Conservation (phyloP, 2,888 invertebrate species). For the Halictus quadricinctus region DNA sequence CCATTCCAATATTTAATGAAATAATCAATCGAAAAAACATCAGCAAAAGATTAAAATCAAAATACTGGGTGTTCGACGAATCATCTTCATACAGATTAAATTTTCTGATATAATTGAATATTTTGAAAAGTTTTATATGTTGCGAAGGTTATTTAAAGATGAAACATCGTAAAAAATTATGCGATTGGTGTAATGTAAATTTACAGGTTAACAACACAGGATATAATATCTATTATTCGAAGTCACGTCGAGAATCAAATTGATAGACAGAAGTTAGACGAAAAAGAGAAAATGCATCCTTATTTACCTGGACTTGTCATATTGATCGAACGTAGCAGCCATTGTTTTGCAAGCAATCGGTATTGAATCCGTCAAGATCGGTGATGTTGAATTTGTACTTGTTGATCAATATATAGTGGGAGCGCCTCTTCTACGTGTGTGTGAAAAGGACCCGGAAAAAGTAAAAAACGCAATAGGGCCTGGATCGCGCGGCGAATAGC, state of each 20-base stretch:
- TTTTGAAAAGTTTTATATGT: neutral
- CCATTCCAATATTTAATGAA: neutral
- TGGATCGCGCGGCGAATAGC: conserved; percentile 27
- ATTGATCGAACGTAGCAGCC: conserved; percentile 88
- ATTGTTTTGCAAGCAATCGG: conserved; percentile 78
- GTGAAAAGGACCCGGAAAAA: conserved; percentile 48
- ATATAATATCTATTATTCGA: neutral
- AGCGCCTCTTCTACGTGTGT: conserved; percentile 37
- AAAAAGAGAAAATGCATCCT: conserved; percentile 2
- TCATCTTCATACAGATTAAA: neutral
- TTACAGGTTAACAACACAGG: conserved; percentile 23
- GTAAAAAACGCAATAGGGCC: conserved; percentile 49
- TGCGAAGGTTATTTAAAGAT: neutral
- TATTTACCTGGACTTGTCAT: conserved; percentile 86
- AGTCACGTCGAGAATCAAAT: neutral
- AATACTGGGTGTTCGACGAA: neutral
- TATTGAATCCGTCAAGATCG: conserved; percentile 45
- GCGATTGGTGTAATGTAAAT: neutral
- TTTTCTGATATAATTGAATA: neutral
- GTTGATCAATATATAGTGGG: conserved; percentile 58
- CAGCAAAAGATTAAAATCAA: neutral
- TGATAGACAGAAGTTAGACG: neutral
- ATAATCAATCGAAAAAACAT: neutral
- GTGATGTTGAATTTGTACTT: conserved; percentile 39
- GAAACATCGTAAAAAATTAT: neutral